Conservation (phyloP, 2,888 invertebrate genomes). For the Steinernema hermaphroditum region DNA sequence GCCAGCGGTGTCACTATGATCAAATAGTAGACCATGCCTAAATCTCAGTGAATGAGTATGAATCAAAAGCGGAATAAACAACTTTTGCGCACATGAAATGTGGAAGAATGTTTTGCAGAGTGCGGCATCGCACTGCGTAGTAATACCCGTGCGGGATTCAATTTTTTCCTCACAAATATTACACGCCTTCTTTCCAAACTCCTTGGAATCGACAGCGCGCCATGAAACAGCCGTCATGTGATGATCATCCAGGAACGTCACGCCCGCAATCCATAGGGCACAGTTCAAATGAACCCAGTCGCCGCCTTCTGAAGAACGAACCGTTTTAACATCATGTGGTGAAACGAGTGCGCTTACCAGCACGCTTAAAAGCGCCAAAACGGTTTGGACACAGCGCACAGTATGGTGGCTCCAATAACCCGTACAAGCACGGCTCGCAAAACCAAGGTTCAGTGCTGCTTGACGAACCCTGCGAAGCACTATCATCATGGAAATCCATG, state of each 20-base stretch:
- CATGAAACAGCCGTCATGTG: slow-evolving; percentile 85
- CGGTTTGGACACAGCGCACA: slow-evolving; percentile 93
- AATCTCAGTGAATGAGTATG: no score
- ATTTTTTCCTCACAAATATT: slow-evolving; percentile 84
- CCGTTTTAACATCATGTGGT: background rate
- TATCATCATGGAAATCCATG: slow-evolving; percentile 39
- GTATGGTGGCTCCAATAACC: slow-evolving; percentile 73
- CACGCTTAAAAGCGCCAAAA: slow-evolving; percentile 87
- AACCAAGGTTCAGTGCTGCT: slow-evolving; percentile 85
- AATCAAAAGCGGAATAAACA: no score
- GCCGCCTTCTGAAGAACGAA: slow-evolving; percentile 40
- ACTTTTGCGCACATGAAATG: slow-evolving; percentile 78
- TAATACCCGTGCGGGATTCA: slow-evolving; percentile 87
- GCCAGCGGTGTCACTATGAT: slow-evolving; percentile 44
- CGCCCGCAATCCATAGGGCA: slow-evolving; percentile 93
- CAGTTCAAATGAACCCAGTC: slow-evolving; percentile 95
- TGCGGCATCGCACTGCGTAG: slow-evolving; percentile 95
- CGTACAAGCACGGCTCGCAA: slow-evolving; percentile 83
- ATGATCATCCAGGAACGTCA: slow-evolving; percentile 91
- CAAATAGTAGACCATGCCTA: slow-evolving; percentile 57
- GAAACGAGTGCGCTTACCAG: slow-evolving; percentile 42
- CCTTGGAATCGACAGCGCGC: slow-evolving; percentile 94
- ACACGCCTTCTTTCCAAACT: slow-evolving; percentile 92
- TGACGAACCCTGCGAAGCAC: slow-evolving; percentile 37
- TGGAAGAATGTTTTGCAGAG: slow-evolving; percentile 96